These are phyloP conservation scores for Hipparchia sbordonii DNA, from an alignment of 2,888 invertebrate genomes.

Conservation along the genomic window DNA sequence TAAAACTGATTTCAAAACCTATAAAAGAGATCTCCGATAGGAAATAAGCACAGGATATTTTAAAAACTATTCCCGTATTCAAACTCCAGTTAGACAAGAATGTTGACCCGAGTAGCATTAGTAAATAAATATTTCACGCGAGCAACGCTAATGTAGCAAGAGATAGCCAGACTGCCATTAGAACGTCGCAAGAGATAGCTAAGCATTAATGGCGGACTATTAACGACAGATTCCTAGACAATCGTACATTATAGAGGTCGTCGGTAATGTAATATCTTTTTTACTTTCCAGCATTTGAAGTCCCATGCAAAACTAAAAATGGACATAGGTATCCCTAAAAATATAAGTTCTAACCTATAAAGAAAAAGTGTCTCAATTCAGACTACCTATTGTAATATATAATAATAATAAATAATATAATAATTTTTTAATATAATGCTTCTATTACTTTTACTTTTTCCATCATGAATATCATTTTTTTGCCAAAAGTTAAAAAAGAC, in stretches of 20 bases:
- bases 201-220: constrained; percentile 13
- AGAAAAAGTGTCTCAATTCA: too few relatives aligned
- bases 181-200: constrained; percentile 35
- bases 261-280: too few relatives aligned
- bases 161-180: constrained; percentile 29
- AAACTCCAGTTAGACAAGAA: neutral
- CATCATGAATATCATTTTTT: too few relatives aligned
- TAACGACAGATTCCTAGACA: constrained; percentile 11
- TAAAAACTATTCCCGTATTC: neutral
- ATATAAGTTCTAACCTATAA: too few relatives aligned
- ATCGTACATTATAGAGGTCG: neutral
- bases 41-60: neutral
- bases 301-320: neutral
- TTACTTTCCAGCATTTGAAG: neutral
- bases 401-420: too few relatives aligned
- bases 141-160: constrained; percentile 18
- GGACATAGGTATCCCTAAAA: too few relatives aligned
- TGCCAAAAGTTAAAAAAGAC: too few relatives aligned
- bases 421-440: too few relatives aligned
- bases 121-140: neutral
- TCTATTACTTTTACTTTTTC: too few relatives aligned
- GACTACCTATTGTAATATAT: too few relatives aligned
- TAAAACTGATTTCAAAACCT: neutral
- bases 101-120: neutral
- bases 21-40: neutral